Evolutionary conservation across 2,888 invertebrate genomes (phyloP).

Genomic region (Cylloceria caligata): DNA sequence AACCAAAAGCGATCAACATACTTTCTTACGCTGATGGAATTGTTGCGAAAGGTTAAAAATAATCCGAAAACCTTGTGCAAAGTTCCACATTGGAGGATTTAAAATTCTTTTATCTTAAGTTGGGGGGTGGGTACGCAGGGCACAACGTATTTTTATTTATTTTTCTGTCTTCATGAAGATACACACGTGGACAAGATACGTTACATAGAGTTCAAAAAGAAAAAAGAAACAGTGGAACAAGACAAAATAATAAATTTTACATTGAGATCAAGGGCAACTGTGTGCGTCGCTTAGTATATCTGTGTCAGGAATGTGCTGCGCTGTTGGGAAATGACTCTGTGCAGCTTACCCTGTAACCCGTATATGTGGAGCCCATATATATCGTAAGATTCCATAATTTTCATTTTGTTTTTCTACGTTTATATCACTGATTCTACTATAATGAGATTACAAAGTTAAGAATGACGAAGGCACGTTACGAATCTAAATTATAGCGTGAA

Average conservation of each 20-base stretch:
- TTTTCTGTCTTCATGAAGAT: too few species aligned
- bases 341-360: background rate
- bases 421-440: background rate
- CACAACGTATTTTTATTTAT: too few species aligned
- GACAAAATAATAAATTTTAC: background rate
- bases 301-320: constrained; percentile 10
- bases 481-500: constrained; percentile 2
- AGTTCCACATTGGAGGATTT: too few species aligned
- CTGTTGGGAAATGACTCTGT: background rate
- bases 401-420: background rate
- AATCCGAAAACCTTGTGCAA: too few species aligned
- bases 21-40: too few species aligned
- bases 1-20: too few species aligned
- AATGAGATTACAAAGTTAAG: background rate
- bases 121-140: too few species aligned
- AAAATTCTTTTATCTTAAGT: too few species aligned
- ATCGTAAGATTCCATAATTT: background rate
- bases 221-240: background rate
- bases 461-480: too few species aligned
- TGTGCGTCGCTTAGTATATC: background rate
- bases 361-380: background rate
- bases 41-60: too few species aligned
- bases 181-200: too few species aligned
- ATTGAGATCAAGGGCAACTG: background rate
- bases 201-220: too few species aligned